A percentile compares a stretch with the other conserved stretches of the same genome.
These are phyloP conservation scores for Nezara viridula DNA, from an alignment of 2,888 invertebrate species.

Conservation along the genomic window DNA sequence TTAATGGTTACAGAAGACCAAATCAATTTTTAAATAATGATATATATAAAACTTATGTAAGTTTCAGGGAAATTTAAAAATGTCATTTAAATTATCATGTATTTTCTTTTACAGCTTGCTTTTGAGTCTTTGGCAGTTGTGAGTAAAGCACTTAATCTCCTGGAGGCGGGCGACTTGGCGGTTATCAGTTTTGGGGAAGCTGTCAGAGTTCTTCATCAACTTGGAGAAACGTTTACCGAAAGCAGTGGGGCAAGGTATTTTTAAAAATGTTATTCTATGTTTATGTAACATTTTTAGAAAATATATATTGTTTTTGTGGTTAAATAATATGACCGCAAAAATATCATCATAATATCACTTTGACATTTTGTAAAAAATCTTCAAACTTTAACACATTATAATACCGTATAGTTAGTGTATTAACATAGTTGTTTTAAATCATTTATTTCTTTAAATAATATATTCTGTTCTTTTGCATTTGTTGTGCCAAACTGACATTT, in stretches of 20 bases:
- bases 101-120: conserved; percentile 74
- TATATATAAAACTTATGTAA: background rate
- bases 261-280: background rate
- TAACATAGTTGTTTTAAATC: too few species aligned
- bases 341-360: too few species aligned
- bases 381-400: too few species aligned
- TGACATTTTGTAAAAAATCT: too few species aligned
- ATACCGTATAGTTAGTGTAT: too few species aligned
- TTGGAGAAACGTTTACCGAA: conserved; percentile 89
- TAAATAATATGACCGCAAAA: background rate
- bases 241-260: conserved; percentile 81
- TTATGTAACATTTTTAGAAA: background rate
- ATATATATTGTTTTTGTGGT: background rate
- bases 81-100: background rate
- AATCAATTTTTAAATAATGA: too few species aligned
- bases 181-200: conserved; percentile 93
- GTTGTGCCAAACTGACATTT: too few species aligned
- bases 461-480: too few species aligned
- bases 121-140: conserved; percentile 96
- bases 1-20: background rate
- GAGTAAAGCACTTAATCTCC: conserved; percentile 85
- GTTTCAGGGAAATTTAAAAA: background rate
- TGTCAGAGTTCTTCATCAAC: conserved; percentile 87
- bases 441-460: too few species aligned
- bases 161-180: conserved; percentile 87